These are phyloP conservation scores for Andrena marginata DNA, from an alignment of 2,888 invertebrate species.

Conservation along the genomic window DNA sequence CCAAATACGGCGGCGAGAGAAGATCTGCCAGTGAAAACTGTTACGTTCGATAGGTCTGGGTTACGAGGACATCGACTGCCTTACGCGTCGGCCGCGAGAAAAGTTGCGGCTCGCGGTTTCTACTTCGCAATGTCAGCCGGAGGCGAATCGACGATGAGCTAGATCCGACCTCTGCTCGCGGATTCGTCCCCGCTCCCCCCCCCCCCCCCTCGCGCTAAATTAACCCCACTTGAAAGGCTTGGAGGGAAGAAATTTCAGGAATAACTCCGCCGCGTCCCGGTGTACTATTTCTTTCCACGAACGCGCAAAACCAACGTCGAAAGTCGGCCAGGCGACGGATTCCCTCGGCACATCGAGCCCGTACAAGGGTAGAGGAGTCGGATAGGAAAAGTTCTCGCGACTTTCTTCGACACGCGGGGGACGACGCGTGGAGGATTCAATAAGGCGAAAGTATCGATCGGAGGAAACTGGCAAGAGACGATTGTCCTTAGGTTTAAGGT, in stretches of 20 bases:
- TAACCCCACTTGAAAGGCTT: too few species aligned
- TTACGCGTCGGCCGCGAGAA: constrained; percentile 45
- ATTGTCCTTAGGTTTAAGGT: constrained; percentile 9
- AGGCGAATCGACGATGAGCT: constrained; percentile 4
- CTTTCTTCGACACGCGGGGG: not conserved
- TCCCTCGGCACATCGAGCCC: not conserved
- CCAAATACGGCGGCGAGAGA: constrained; percentile 31
- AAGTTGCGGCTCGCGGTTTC: constrained; percentile 51
- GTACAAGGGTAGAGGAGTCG: not conserved
- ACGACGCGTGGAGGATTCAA: constrained; percentile 1
- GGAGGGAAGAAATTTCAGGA: too few species aligned
- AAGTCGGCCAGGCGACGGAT: not conserved
- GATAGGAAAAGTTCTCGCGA: not conserved
- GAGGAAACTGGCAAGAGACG: not conserved
- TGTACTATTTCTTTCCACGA: not conserved
- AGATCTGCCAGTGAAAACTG: constrained; percentile 75
- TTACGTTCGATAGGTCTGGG: constrained; percentile 80
- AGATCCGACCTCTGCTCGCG: not conserved
- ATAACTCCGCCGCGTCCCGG: too few species aligned
- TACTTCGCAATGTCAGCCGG: constrained; percentile 59
- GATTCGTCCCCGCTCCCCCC: not conserved
- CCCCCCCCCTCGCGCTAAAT: too few species aligned
- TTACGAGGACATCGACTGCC: constrained; percentile 80
- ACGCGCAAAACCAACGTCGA: not conserved
- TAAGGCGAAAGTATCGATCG: constrained; percentile 15